Conservation (phyloP, 2,797 vertebrate species). For the Microctenopoma lineatum region DNA sequence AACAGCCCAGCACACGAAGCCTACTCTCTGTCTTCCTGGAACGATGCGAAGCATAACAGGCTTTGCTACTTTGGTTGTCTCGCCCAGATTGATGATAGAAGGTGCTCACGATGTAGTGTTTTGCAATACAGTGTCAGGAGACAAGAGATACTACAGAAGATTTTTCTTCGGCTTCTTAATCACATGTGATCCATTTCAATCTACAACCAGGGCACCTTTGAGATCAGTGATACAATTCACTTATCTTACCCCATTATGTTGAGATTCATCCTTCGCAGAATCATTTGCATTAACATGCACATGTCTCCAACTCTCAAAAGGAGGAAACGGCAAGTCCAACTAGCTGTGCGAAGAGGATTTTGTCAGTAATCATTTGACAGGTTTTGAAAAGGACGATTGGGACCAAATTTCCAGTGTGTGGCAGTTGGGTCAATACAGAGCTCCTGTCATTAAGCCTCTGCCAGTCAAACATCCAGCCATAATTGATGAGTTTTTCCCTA, state of each 20-base stretch:
- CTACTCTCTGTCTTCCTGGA: constrained; percentile 64
- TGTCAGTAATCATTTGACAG: constrained; percentile 71
- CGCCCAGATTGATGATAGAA: constrained; percentile 63
- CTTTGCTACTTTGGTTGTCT: constrained; percentile 67
- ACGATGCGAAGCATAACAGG: constrained; percentile 71
- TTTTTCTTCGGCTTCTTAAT: constrained; percentile 54
- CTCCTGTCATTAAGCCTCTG: constrained; percentile 84
- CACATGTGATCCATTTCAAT: constrained; percentile 64
- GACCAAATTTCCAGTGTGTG: constrained; percentile 77
- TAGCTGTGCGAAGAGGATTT: constrained; percentile 45
- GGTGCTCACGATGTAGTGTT: constrained; percentile 56
- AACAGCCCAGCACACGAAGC: constrained; percentile 78
- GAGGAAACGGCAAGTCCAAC: constrained; percentile 30
- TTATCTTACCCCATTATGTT: constrained; percentile 50
- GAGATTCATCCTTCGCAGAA: constrained; percentile 34
- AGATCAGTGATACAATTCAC: constrained; percentile 58
- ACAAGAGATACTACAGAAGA: constrained; percentile 52
- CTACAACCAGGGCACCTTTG: constrained; percentile 49
- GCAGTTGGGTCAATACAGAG: constrained; percentile 82
- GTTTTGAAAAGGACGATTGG: constrained; percentile 73
- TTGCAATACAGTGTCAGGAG: constrained; percentile 54
- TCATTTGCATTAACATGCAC: constrained; percentile 44
- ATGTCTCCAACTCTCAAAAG: constrained; percentile 24
- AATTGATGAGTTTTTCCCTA: constrained; percentile 82
- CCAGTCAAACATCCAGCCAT: constrained; percentile 84